Conservation (phyloP, 2,888 invertebrate species). For the Hyposoter dolosus region DNA sequence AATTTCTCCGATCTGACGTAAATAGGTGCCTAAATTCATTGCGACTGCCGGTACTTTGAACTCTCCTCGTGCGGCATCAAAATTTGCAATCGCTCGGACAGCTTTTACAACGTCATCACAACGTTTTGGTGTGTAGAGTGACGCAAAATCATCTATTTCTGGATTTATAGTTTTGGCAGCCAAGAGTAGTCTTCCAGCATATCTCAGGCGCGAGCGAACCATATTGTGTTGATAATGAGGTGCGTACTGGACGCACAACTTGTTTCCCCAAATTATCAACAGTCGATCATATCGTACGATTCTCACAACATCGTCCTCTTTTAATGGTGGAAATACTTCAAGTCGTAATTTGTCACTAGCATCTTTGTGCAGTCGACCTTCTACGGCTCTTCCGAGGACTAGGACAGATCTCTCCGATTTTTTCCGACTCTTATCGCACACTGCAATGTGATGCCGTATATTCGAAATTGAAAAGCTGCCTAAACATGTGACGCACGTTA, state of each 20-base stretch:
- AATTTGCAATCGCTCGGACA: not conserved
- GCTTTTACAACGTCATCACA: constrained; percentile 20
- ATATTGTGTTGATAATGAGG: not conserved
- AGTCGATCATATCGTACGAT: constrained; percentile 15
- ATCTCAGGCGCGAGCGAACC: not conserved
- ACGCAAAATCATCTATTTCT: not conserved
- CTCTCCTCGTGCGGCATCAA: not conserved
- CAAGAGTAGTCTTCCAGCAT: not conserved
- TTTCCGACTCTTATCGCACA: not conserved
- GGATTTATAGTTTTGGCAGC: not conserved
- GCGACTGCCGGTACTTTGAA: constrained; percentile 4
- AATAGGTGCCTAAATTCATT: constrained; percentile 18
- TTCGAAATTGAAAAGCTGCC: not conserved
- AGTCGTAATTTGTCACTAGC: not conserved
- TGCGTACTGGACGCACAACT: constrained; percentile 1
- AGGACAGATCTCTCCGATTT: not conserved
- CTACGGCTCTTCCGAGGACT: not conserved
- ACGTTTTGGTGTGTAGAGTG: not conserved
- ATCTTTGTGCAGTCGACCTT: not conserved
- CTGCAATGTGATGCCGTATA: not conserved
- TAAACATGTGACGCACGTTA: not conserved
- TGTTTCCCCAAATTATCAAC: constrained; percentile 17
- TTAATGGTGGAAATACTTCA: constrained; percentile 17
- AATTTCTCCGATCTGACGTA: constrained; percentile 10
- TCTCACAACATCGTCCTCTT: constrained; percentile 19